Percentiles rank a stretch among this genome's conserved stretches.
phyloP scores from a whole-genome alignment of 2,113 vertebrate genomes.

The Alosa alosa region DNA sequence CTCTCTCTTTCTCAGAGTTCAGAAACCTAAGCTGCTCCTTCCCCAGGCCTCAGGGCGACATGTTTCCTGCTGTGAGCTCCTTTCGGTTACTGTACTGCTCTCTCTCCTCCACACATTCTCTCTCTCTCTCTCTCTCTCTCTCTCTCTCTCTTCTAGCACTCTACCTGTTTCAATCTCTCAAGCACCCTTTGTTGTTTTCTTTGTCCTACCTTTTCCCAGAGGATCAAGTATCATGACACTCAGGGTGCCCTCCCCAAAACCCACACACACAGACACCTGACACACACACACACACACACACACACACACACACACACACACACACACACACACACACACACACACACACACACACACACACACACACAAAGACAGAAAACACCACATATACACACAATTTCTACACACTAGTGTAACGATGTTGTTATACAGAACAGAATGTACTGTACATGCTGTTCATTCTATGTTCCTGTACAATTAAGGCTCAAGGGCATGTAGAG shows the following conservation, averaged over 20 bases:
- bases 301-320: constrained; percentile 36
- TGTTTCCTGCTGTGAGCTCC: not conserved
- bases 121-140: not conserved
- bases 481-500: not conserved
- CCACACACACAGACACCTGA: constrained; percentile 29
- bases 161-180: not conserved
- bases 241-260: constrained; percentile 19
- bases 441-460: not conserved
- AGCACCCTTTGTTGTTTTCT: constrained; percentile 20
- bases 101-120: not conserved
- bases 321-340: not conserved
- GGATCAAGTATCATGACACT: not conserved
- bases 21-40: too few relatives aligned
- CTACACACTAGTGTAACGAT: not conserved
- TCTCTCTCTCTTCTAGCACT: not conserved
- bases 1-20: not conserved
- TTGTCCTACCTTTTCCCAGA: not conserved
- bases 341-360: constrained; percentile 35
- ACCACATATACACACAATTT: constrained; percentile 41
- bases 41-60: not conserved
- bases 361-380: not conserved
- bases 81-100: not conserved
- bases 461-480: not conserved
- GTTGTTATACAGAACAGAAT: not conserved
- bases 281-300: not conserved